Percentiles rank a stretch among this genome's conserved stretches.
Conservation (phyloP, 2,797 vertebrate genomes). For the Micropoecilia bifurca region DNA sequence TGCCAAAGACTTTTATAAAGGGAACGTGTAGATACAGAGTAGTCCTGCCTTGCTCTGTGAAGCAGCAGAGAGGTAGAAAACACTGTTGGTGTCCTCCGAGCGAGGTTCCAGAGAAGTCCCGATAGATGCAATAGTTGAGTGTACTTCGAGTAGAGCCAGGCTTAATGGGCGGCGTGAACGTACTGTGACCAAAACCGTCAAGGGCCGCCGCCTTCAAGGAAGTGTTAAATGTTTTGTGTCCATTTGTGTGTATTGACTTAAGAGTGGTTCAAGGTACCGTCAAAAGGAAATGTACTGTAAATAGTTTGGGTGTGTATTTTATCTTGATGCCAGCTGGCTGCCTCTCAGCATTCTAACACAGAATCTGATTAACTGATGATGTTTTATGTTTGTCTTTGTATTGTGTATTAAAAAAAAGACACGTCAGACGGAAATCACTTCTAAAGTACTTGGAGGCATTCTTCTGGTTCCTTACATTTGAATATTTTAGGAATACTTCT, state of each 20-base stretch:
- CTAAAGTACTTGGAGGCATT: constrained; percentile 63
- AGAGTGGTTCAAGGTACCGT: constrained; percentile 70
- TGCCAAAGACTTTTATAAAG: constrained; percentile 77
- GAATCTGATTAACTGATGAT: constrained; percentile 63
- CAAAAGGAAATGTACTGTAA: constrained; percentile 82
- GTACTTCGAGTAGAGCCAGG: constrained; percentile 68
- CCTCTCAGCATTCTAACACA: constrained; percentile 75
- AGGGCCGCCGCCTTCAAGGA: constrained; percentile 36
- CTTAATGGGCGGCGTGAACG: constrained; percentile 51
- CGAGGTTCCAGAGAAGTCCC: constrained; percentile 43
- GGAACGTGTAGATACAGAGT: constrained; percentile 70
- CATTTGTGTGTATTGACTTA: constrained; percentile 74
- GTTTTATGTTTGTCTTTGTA: constrained; percentile 69
- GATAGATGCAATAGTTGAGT: constrained; percentile 58
- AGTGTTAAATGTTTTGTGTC: constrained; percentile 74
- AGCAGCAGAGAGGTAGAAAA: constrained; percentile 68
- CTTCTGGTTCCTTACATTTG: constrained; percentile 76
- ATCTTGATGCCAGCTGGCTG: constrained; percentile 74
- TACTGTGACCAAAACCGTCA: constrained; percentile 68
- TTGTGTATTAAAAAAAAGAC: constrained; percentile 51
- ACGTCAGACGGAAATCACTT: constrained; percentile 65
- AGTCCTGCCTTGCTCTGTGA: constrained; percentile 65
- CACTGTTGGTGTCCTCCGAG: constrained; percentile 61
- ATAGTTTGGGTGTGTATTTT: constrained; percentile 81
- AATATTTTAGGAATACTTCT: constrained; percentile 79